Evolutionary conservation across 1,140 invertebrate species (phyloP).

Genomic region (Drosophila triauraria): DNA sequence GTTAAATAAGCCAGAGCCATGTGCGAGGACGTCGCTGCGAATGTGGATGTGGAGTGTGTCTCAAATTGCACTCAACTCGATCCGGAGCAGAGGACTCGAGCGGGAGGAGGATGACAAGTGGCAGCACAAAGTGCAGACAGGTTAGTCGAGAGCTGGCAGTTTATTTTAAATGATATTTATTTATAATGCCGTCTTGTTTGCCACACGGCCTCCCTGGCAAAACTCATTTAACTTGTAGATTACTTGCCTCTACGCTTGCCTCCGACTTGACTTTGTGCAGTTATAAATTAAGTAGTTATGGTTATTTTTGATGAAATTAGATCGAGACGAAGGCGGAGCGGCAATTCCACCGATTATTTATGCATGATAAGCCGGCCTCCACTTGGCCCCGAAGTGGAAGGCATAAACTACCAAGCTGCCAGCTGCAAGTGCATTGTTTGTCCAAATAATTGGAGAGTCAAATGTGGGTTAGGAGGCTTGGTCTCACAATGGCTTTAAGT

Average conservation of each 20-base stretch:
- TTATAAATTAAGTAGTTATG: slow-evolving; percentile 53
- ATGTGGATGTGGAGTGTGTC: slow-evolving; percentile 23
- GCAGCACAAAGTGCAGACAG: slow-evolving; percentile 74
- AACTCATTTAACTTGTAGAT: slow-evolving; percentile 80
- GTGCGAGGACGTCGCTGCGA: slow-evolving; percentile 15
- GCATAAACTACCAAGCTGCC: slow-evolving; percentile 6
- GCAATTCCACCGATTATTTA: slow-evolving; percentile 34
- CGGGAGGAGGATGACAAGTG: slow-evolving; percentile 30
- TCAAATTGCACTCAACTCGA: slow-evolving; percentile 74
- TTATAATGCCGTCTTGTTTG: slow-evolving; percentile 65
- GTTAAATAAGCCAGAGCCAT: slow-evolving; percentile 57
- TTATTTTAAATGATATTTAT: slow-evolving; percentile 82
- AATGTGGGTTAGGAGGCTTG: slow-evolving; percentile 4
- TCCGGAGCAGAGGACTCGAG: slow-evolving; percentile 8
- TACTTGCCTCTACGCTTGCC: slow-evolving; percentile 42
- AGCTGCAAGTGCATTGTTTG: slow-evolving; percentile 11
- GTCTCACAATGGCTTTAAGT: slow-evolving; percentile 15
- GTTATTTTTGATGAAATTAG: slow-evolving; percentile 66
- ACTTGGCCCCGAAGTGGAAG: slow-evolving; percentile 6
- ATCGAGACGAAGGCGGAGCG: slow-evolving; percentile 30
- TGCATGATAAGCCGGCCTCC: slow-evolving; percentile 28
- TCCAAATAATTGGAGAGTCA: slow-evolving; percentile 29
- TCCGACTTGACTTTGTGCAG: slow-evolving; percentile 45
- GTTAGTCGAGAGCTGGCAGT: slow-evolving; percentile 77
- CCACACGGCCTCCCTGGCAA: slow-evolving; percentile 2